phyloP scores from a whole-genome alignment of 2,797 vertebrate species.

The Halcyon leucocephala region DNA sequence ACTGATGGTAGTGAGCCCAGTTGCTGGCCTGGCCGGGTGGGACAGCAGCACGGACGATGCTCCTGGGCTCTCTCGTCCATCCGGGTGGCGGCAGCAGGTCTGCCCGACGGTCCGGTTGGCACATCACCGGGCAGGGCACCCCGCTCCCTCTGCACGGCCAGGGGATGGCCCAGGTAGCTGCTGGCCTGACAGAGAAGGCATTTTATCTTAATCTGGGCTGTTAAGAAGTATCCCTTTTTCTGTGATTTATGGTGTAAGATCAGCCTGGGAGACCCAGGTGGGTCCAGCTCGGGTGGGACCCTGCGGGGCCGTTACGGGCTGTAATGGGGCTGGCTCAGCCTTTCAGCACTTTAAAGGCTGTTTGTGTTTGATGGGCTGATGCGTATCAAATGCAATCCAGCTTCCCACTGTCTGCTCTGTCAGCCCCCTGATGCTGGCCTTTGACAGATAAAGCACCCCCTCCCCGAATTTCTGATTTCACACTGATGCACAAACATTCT shows the following conservation, averaged over 20 bases:
- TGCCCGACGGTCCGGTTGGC: neutral
- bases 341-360: slow-evolving; percentile 66
- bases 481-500: slow-evolving; percentile 69
- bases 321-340: neutral
- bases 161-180: slow-evolving; percentile 79
- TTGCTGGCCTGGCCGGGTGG: neutral
- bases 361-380: slow-evolving; percentile 74
- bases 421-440: slow-evolving; percentile 72
- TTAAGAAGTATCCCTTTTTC: slow-evolving; percentile 84
- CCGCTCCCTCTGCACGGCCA: neutral
- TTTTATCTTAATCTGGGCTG: slow-evolving; percentile 90
- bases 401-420: slow-evolving; percentile 72
- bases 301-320: neutral
- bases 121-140: neutral
- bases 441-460: slow-evolving; percentile 69
- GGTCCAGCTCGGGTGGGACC: neutral
- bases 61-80: neutral
- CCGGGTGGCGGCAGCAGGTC: neutral
- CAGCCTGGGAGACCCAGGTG: slow-evolving; percentile 32
- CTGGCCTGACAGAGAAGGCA: slow-evolving; percentile 83
- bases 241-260: slow-evolving; percentile 83
- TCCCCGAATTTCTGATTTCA: slow-evolving; percentile 74
- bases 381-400: slow-evolving; percentile 76
- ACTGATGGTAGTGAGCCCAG: neutral
- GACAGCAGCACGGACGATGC: neutral